Evolutionary conservation across 2,888 invertebrate species (phyloP), one percentile per base, ranked within the genome.

Genomic region (Diplazon laetatorius): DNA sequence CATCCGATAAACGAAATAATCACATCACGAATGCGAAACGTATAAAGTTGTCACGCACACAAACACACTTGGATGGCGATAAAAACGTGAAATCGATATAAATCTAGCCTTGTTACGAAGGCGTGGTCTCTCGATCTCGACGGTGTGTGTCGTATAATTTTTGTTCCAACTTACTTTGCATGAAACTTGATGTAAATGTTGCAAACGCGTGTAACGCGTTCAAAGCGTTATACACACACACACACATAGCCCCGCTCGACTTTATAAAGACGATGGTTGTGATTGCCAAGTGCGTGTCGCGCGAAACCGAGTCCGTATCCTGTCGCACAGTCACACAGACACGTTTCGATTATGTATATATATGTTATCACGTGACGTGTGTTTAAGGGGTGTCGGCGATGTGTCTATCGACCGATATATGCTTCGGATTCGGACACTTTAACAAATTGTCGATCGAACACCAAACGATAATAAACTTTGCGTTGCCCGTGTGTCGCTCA

Each of bases 91-190:
- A 22, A 30, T 48, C 82, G 86, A 88, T 87, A 86, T 84, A 85
- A 86, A 87, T 87, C 86, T 88, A 78, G 83, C 88, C 88, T 88
- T 86, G 88, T 79, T 66, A 74, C 69, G 84, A 83, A 86, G 87
- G 88, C 88, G 88, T 87, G 88, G 87, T 87, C 80, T n/a, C n/a
- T n/a, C n/a, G n/a, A n/a, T n/a, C n/a, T 69, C 25, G 20, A 44
- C 48, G 16, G 44, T 35, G 22, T 42, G 63, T n/a, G n/a, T n/a
- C n/a, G 74, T 63, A 80, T 75, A 72, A 78, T 83, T 81, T 82
- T 70, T 68, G n/a, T n/a, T n/a, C n/a, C 80, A 63, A 70, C 72
- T 73, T 42, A 76, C 75, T 81, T 76, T 70, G 66, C 79, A 57
- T 59, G 57, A 37, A 37, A 65, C 44, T n/a, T n/a, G n/a, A 30